A percentile compares a stretch with the other conserved stretches of the same genome.
These are phyloP conservation scores for Scytalopus superciliaris DNA, from an alignment of 2,113 vertebrate species.

Conservation along the genomic window DNA sequence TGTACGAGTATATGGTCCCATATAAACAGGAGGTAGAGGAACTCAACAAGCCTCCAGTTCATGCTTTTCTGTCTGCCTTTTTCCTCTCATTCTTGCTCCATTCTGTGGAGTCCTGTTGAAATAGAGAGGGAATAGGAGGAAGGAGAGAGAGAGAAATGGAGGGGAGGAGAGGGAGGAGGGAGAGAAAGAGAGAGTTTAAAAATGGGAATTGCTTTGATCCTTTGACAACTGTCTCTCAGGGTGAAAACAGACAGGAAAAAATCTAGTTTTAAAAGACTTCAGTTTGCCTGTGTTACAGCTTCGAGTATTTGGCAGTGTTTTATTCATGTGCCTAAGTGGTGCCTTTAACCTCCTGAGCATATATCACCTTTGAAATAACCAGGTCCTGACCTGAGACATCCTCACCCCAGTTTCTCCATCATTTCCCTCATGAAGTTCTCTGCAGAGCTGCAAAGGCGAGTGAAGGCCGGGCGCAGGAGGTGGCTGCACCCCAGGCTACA, in stretches of 20 bases:
- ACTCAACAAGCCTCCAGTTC: constrained; percentile 99
- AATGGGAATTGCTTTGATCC: constrained; percentile 6
- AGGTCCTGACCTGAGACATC: constrained; percentile 22
- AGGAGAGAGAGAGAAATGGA: not conserved
- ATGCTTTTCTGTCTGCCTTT: constrained; percentile 99
- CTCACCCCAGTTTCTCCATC: not conserved
- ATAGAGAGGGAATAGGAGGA: constrained; percentile 7
- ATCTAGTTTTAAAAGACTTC: not conserved
- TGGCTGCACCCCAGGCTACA: constrained; percentile 38
- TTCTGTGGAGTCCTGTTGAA: constrained; percentile 94
- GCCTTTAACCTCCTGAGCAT: constrained; percentile 26
- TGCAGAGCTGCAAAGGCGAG: not conserved
- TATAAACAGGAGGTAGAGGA: constrained; percentile 99
- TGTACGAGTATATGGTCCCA: constrained; percentile 98
- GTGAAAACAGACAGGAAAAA: not conserved
- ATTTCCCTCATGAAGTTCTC: not conserved
- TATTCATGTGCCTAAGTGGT: constrained; percentile 30
- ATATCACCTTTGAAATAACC: constrained; percentile 42
- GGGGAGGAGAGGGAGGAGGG: not conserved
- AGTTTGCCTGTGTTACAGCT: not conserved
- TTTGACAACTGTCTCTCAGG: not conserved
- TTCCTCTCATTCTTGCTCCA: constrained; percentile 99
- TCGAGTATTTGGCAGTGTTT: constrained; percentile 24
- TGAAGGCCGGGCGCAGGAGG: not conserved
- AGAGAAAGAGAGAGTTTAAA: constrained; percentile 31